Percentiles rank a stretch among this genome's conserved stretches.
These are phyloP conservation scores for Rousettus leschenaultii DNA, from an alignment of 2,113 vertebrate genomes.

Conservation along the genomic window DNA sequence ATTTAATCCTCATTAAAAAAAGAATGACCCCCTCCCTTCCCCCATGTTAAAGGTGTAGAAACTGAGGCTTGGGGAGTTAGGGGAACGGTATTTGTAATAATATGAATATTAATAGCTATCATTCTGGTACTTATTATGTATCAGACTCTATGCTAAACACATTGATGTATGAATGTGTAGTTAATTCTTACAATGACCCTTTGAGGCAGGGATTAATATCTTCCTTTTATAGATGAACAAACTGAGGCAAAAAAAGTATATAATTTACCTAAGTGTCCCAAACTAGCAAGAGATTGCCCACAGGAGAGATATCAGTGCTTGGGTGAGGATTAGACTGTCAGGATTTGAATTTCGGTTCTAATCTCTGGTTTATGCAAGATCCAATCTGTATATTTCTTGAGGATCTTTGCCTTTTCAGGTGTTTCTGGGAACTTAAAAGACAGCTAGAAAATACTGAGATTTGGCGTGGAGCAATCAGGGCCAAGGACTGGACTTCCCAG, in stretches of 20 bases:
- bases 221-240: background rate
- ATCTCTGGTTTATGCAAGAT: background rate
- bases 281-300: background rate
- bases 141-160: background rate
- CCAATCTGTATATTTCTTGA: background rate
- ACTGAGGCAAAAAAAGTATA: background rate
- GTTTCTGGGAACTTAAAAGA: background rate
- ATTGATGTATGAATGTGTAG: background rate
- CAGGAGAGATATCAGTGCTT: background rate
- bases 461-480: background rate
- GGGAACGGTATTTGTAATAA: background rate
- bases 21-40: no score
- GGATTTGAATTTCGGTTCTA: background rate
- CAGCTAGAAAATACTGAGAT: background rate
- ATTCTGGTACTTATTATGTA: background rate
- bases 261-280: background rate
- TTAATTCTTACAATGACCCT: slow-evolving; percentile 10
- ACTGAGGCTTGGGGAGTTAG: background rate
- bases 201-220: background rate
- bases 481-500: background rate
- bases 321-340: background rate
- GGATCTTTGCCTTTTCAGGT: background rate
- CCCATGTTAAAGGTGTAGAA: background rate
- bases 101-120: background rate
- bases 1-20: background rate